phyloP scores from a whole-genome alignment of 35 echinoderm and acorn worm genomes.

The Stichopus chloronotus region DNA sequence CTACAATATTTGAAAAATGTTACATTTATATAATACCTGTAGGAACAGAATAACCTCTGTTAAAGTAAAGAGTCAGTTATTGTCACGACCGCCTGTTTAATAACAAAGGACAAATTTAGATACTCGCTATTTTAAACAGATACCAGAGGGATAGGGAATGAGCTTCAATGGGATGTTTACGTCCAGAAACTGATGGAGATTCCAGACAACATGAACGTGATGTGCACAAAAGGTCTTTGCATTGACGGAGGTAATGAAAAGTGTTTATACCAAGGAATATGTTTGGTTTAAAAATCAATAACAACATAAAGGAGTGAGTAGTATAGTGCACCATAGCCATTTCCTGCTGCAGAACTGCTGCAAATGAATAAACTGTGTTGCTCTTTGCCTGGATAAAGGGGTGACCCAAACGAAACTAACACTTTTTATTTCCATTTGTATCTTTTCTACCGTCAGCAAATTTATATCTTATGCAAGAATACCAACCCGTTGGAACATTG shows the following conservation, averaged over 20 bases:
- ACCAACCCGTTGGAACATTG: not conserved
- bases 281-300: too few relatives aligned
- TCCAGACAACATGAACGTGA: conserved; percentile 1
- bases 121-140: not conserved
- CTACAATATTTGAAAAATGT: not conserved
- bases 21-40: not conserved
- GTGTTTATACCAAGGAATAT: too few relatives aligned
- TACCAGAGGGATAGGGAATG: not conserved
- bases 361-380: not conserved
- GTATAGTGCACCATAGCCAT: not conserved
- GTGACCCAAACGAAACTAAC: not conserved
- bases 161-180: conserved; percentile 25
- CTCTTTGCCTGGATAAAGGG: not conserved
- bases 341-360: not conserved
- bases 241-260: not conserved
- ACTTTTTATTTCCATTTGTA: not conserved
- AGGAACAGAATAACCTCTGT: not conserved
- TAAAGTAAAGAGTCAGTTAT: not conserved
- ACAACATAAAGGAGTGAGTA: too few relatives aligned
- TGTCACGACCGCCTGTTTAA: not conserved
- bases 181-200: conserved; percentile 35
- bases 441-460: not conserved
- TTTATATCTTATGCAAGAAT: not conserved
- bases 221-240: not conserved
- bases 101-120: not conserved